Evolutionary conservation across 2,797 vertebrate genomes (phyloP), one percentile per base, ranked within the genome.

Genomic region (Manis javanica): DNA sequence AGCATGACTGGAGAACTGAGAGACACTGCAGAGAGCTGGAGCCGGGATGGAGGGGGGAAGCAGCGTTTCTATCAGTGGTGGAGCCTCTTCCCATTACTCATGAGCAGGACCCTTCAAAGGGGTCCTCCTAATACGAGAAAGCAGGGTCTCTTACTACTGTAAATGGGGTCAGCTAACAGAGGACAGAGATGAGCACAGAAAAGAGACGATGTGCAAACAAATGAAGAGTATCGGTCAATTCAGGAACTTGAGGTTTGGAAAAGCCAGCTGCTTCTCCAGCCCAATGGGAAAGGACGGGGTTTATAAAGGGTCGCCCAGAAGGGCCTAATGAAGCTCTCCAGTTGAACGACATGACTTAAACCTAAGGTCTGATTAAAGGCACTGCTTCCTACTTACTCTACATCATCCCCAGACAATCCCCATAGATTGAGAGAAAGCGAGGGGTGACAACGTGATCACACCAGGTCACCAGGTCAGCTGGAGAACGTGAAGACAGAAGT

Each of bases 301-400:
- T 46, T 16, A 6, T 31, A 84, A 39, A 13, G 4, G 61, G 2
- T 42, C 39, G 13, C 57, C 15, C 26, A 18, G 5, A 26, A 66
- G 46, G 37, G 18, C 24, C 10, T 3, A 1, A 4, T 11, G 7
- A 29, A 37, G 39, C 8, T 19, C 2, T 64, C 12, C 4, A 0
- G 7, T 4, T 34, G n/a, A n/a, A 21, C 1, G 24, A 13, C 0
- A 4, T 1, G n/a, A 34, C 42, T 3, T 1, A 8, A 26, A 12
- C 8, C 59, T 31, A 2, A 1, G 21, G 3, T 24, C 24, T 31
- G n/a, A 11, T 23, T 1, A 24, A 23, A 46, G 39, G 4, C 0
- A 2, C 10, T 9, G n/a, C 31, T 71, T 8, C 26, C 5, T 3
- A 2, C 24, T 37, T 39, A 11, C 12, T 59, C 49, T 2, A 13